Conservation (phyloP, 2,113 vertebrate genomes). For the Talpa occidentalis region DNA sequence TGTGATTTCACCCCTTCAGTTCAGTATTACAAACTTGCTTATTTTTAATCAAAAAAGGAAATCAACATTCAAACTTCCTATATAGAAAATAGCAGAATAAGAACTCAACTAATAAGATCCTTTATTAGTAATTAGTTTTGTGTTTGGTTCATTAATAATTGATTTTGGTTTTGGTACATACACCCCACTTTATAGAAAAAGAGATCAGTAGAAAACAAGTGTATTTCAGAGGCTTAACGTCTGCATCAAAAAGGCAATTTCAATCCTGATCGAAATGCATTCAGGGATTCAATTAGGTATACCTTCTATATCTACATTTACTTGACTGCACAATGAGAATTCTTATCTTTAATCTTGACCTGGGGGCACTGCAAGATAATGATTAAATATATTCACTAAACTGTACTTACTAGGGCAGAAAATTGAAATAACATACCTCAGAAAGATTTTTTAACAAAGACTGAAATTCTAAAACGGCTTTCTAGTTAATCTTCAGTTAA, state of each 20-base stretch:
- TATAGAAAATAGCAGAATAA: background rate
- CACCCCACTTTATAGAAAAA: constrained; percentile 12
- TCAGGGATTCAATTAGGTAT: background rate
- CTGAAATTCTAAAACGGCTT: constrained; percentile 64
- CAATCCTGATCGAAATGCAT: background rate
- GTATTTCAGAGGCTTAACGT: background rate
- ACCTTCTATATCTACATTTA: constrained; percentile 35
- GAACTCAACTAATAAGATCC: background rate
- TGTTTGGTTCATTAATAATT: background rate
- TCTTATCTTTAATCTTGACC: constrained; percentile 70
- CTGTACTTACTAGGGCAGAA: constrained; percentile 73
- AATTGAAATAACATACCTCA: constrained; percentile 66
- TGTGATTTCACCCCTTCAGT: background rate
- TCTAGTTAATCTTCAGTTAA: constrained; percentile 48
- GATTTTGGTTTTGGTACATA: background rate
- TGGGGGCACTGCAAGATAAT: constrained; percentile 63
- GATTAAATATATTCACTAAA: constrained; percentile 63
- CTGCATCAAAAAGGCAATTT: constrained; percentile 19
- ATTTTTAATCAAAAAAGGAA: background rate
- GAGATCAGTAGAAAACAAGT: background rate
- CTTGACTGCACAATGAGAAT: constrained; percentile 44
- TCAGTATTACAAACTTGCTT: background rate
- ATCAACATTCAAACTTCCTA: background rate
- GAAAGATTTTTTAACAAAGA: constrained; percentile 42
- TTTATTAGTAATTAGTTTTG: background rate